Evolutionary conservation across 1,140 invertebrate species (phyloP), one percentile per base, ranked within the genome.

Genomic region (Brachionus sp.): DNA sequence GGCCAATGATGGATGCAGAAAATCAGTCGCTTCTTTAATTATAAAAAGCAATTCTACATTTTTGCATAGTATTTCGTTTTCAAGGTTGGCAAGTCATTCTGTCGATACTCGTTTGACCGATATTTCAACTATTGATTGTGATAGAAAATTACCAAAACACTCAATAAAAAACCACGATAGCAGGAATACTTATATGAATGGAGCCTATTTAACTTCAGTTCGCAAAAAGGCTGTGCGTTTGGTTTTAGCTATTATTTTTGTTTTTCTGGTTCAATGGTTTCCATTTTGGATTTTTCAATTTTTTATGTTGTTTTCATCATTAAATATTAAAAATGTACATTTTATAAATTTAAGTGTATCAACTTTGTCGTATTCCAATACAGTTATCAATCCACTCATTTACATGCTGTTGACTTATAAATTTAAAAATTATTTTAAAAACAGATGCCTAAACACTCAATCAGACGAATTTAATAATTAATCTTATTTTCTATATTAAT

Each of bases 361-460:
- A 33, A 78, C 75, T 3, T 33, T 62, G 25, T 78, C 75, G 9
- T 78, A 78, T 46, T 57, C 75, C 7, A 78, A 78, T 37, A 78
- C 75, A 1, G 75, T 78, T 13, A 6, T 37, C 37, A 78, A 78
- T 62, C 75, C 75, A 16, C 29, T 78, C 0, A 78, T 78, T 62
- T 78, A 78, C 19, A 78, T 78, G 53, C 25, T 78, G 9, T 57
- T 78, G n/a, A 78, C 75, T 10, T 62, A 78, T 37, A 78, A 78
- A 57, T 78, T 78, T 62, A 78, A 78, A 39, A 39, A 39, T 10
- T 70, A 70, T 23, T 70, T 70, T 39, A 70, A 66, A 13, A 66
- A 66, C 5, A 66, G 12, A 16, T 66, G 64, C 33, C 7, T 66
- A 37, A 37, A 37, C 7, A 7, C 16, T 57, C 50, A 66, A 66